A percentile compares a stretch with the other conserved stretches of the same genome.
Evolutionary conservation across 2,797 vertebrate genomes (phyloP).

Genomic region (Melopsittacus undulatus): DNA sequence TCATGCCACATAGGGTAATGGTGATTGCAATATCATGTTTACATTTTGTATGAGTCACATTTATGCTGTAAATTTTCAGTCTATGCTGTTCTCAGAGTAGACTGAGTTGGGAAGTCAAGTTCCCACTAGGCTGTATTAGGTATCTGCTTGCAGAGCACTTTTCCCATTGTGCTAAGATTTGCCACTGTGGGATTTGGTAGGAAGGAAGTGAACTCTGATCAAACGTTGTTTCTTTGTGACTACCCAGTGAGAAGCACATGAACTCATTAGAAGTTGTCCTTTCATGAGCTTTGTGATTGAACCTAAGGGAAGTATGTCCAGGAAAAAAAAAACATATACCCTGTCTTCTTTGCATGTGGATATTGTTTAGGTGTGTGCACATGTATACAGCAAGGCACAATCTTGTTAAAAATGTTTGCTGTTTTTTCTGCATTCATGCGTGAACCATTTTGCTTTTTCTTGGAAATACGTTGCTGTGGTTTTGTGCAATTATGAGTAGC

Average conservation of each 20-base stretch:
- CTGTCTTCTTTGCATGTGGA: not conserved
- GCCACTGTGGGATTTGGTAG: not conserved
- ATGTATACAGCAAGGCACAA: not conserved
- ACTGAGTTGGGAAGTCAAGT: not conserved
- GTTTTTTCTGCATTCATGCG: not conserved
- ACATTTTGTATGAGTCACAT: not conserved
- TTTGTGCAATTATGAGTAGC: not conserved
- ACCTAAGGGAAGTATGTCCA: not conserved
- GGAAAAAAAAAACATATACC: not conserved
- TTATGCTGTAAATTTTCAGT: not conserved
- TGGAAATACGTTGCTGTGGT: not conserved
- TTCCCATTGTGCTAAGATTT: not conserved
- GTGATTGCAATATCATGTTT: not conserved
- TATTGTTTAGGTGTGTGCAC: not conserved
- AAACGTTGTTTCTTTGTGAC: accelerated
- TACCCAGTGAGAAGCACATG: not conserved
- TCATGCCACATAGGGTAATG: not conserved
- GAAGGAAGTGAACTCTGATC: not conserved
- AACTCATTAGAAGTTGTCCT: not conserved
- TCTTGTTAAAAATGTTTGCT: not conserved
- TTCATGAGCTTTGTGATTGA: not conserved
- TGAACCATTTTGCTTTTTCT: not conserved
- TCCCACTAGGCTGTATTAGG: not conserved
- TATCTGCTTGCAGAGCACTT: not conserved
- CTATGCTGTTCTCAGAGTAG: not conserved